Evolutionary conservation across 2,113 vertebrate species (phyloP).

Genomic region (Macquaria ambigua): DNA sequence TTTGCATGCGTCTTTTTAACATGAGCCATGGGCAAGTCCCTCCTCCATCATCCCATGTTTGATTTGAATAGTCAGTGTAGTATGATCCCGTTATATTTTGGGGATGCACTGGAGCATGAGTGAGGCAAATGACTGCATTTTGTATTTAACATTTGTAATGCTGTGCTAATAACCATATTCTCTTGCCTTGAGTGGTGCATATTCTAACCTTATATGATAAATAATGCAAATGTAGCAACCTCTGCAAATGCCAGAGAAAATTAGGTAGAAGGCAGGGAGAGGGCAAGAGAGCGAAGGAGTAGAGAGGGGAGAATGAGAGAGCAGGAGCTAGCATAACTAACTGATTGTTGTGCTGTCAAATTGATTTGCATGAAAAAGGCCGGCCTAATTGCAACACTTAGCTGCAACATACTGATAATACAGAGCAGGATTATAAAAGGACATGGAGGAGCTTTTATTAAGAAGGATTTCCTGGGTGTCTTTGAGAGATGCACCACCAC

Average conservation of each 20-base stretch:
- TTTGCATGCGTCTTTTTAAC: conserved; percentile 40
- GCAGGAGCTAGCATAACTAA: conserved; percentile 79
- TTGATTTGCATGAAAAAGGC: conserved; percentile 87
- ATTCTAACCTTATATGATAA: conserved; percentile 84
- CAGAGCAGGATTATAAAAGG: conserved; percentile 78
- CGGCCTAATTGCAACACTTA: conserved; percentile 87
- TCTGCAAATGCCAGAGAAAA: conserved; percentile 83
- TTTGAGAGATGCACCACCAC: conserved; percentile 65
- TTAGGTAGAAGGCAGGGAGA: conserved; percentile 62
- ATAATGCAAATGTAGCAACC: conserved; percentile 85
- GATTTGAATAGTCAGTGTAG: conserved; percentile 56
- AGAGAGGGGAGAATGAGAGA: conserved; percentile 67
- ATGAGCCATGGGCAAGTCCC: conserved; percentile 25
- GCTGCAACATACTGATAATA: conserved; percentile 84
- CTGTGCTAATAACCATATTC: conserved; percentile 75
- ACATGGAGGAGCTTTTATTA: conserved; percentile 76
- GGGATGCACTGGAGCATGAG: conserved; percentile 58
- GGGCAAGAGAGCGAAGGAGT: conserved; percentile 58
- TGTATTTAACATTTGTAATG: conserved; percentile 81
- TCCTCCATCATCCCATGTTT: conserved; percentile 45
- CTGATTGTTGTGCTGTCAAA: conserved; percentile 87
- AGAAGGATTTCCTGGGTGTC: conserved; percentile 75
- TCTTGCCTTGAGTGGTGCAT: conserved; percentile 65
- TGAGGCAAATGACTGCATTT: conserved; percentile 71
- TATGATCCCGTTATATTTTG: conserved; percentile 63